Evolutionary conservation across 2,888 invertebrate species (phyloP), one percentile per base, ranked within the genome.

Genomic region (Andrena flavipes): DNA sequence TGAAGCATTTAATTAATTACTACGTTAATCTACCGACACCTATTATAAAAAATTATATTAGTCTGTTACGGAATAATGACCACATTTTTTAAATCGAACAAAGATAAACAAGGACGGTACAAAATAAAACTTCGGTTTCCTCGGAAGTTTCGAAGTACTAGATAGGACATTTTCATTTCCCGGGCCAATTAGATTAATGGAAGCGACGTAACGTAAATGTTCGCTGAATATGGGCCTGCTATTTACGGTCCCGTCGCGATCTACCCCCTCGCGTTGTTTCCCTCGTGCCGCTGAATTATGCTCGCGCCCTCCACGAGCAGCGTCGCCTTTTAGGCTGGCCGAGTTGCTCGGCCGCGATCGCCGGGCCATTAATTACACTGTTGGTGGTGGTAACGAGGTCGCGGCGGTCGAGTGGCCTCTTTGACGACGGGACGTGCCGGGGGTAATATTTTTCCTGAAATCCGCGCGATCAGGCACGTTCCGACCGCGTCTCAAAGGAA

Each of bases 351-450:
- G 29, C 65, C 26, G 54, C 29, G 69, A 69, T 76, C 69, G 49
- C 35, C 62, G 42, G 35, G 8, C 67, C 73, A 68, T 78, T 78
- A 74, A 79, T 79, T 79, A 76, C 54, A 54, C 35, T 65, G 26
- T 68, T 51, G 42, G 62, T 5, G 8, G 29, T 26, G 20, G 54
- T 20, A 54, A 54, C 59, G 69, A 59, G 69, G 69, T 64, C 76
- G 42, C 68, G 33, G 42, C 30, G 20, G 26, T 65, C 64, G 59
- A 35, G 48, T 49, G 59, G 49, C 35, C 26, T 73, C 59, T 60
- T 33, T 23, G 65, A 59, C 42, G 33, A 54, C 54, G 54, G 67
- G 13, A 23, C n/a, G 2, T 23, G 20, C 1, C 4, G 8, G 2
- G 7, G 7, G 3, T 13, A 56, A 76, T 59, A 26, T 64, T 76